These are phyloP conservation scores for Pteromalus puparum DNA, from an alignment of 1,140 invertebrate genomes.

Conservation along the genomic window DNA sequence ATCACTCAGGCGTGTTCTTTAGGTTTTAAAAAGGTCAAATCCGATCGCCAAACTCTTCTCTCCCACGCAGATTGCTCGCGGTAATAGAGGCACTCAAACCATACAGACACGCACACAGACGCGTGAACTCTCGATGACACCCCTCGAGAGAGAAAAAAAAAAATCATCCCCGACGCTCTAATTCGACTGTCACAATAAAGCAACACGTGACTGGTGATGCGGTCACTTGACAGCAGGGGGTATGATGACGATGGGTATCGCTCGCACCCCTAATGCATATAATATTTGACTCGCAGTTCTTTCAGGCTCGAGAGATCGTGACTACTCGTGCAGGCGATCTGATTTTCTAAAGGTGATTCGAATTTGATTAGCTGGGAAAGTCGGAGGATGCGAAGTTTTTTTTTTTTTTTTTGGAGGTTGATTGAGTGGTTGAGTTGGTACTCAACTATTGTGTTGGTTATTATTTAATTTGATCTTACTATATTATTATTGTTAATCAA, in stretches of 20 bases:
- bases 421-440: neutral
- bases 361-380: slow-evolving; percentile 65
- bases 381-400: neutral
- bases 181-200: slow-evolving; percentile 67
- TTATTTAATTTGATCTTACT: too few relatives aligned
- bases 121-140: slow-evolving; percentile 61
- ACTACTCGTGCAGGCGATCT: neutral
- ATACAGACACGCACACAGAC: slow-evolving; percentile 52
- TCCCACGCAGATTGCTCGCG: slow-evolving; percentile 69
- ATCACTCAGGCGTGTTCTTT: neutral
- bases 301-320: neutral
- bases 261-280: neutral
- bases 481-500: too few relatives aligned
- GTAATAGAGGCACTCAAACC: slow-evolving; percentile 64
- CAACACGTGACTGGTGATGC: slow-evolving; percentile 59
- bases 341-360: slow-evolving; percentile 53
- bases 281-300: slow-evolving; percentile 56
- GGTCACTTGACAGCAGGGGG: slow-evolving; percentile 65
- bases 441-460: too few relatives aligned
- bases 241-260: slow-evolving; percentile 41
- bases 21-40: slow-evolving; percentile 4
- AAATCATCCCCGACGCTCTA: slow-evolving; percentile 55
- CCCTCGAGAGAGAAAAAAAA: slow-evolving; percentile 50
- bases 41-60: slow-evolving; percentile 47
- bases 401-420: neutral